Evolutionary conservation across 2,888 invertebrate genomes (phyloP).

Genomic region (Formica aserva): DNA sequence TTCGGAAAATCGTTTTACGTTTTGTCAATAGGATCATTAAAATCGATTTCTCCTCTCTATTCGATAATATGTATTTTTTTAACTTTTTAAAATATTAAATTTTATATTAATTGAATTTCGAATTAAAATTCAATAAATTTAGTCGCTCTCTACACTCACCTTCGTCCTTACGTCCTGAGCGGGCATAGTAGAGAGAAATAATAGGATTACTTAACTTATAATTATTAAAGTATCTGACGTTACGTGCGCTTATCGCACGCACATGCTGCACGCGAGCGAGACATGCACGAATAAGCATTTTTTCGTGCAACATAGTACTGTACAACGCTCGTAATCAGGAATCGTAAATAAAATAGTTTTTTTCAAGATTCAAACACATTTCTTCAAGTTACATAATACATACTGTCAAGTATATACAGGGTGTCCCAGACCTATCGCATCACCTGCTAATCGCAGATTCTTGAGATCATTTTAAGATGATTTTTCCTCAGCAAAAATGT

Average conservation of each 20-base stretch:
- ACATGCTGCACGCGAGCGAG: constrained; percentile 26
- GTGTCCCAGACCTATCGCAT: too few species aligned
- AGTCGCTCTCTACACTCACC: constrained; percentile 82
- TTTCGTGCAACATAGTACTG: not conserved
- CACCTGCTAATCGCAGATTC: too few species aligned
- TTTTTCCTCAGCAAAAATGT: too few species aligned
- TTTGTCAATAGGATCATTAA: not conserved
- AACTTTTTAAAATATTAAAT: not conserved
- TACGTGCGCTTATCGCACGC: constrained; percentile 56
- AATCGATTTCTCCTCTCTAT: not conserved
- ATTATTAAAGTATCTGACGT: constrained; percentile 57
- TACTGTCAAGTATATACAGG: not conserved
- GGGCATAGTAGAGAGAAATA: constrained; percentile 75
- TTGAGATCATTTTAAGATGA: too few species aligned
- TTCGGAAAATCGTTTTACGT: not conserved
- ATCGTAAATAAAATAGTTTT: not conserved
- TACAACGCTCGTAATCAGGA: not conserved
- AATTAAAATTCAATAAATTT: constrained; percentile 8
- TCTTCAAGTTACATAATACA: not conserved
- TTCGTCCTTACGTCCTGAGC: constrained; percentile 87
- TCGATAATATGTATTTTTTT: not conserved
- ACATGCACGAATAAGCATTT: constrained; percentile 36
- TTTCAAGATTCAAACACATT: not conserved
- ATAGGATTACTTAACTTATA: constrained; percentile 79
- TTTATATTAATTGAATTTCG: not conserved